Conservation (phyloP, 2,113 vertebrate species). For the Euleptes europaea region DNA sequence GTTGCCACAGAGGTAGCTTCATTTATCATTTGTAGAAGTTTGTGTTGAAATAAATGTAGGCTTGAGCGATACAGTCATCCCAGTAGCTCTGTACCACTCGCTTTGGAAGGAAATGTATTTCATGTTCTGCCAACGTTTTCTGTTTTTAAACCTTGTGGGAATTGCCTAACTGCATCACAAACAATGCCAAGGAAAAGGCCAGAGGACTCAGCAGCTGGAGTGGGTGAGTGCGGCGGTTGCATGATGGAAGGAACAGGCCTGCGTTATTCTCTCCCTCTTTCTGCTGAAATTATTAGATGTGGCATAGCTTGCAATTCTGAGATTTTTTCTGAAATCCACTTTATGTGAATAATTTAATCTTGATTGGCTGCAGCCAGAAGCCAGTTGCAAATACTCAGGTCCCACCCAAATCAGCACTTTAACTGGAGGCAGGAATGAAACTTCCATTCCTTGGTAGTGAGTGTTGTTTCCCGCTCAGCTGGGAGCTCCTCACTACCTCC, state of each 20-base stretch:
- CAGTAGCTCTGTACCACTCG: not conserved
- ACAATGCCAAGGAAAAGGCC: not conserved
- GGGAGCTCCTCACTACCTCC: too few species aligned
- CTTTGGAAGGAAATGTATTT: not conserved
- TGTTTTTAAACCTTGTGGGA: not conserved
- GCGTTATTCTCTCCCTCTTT: not conserved
- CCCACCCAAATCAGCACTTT: not conserved
- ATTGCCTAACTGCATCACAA: not conserved
- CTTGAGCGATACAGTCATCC: not conserved
- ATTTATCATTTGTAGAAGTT: not conserved
- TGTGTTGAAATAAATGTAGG: not conserved
- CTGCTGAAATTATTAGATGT: fast-evolving
- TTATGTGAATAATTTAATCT: not conserved
- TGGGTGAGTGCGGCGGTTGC: not conserved
- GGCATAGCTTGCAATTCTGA: not conserved
- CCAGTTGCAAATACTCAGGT: too few species aligned
- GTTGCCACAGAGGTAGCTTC: not conserved
- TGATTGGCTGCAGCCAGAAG: not conserved
- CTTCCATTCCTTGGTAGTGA: not conserved
- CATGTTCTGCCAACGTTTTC: not conserved
- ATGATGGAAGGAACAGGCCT: not conserved
- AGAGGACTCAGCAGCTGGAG: not conserved
- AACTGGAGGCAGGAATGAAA: too few species aligned
- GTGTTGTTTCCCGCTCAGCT: not conserved
- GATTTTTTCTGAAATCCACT: not conserved